phyloP scores from a whole-genome alignment of 2,113 vertebrate genomes.

The Mixornis gularis region DNA sequence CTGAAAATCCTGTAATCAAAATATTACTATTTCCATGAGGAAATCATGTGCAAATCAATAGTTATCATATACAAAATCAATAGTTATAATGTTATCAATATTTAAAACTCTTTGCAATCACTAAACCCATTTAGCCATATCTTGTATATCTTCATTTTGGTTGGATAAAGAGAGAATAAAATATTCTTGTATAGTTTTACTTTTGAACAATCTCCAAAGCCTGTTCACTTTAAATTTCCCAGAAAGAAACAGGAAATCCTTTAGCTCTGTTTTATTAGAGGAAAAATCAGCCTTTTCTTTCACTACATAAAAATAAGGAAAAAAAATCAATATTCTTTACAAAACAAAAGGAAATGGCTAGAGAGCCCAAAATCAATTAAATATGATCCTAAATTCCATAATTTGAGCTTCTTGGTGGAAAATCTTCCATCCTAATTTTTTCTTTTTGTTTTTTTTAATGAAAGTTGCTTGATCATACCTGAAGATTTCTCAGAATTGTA shows the following conservation, averaged over 20 bases:
- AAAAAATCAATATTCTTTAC: not conserved
- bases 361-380: not conserved
- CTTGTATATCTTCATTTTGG: not conserved
- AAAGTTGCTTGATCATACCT: not conserved
- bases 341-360: not conserved
- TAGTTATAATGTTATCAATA: not conserved
- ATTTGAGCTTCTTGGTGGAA: not conserved
- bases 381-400: not conserved
- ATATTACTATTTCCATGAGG: not conserved
- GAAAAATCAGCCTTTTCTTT: not conserved
- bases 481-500: not conserved
- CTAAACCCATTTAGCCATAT: not conserved
- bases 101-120: not conserved
- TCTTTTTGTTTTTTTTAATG: not conserved
- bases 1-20: not conserved
- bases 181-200: not conserved
- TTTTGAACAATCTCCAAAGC: not conserved
- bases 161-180: not conserved
- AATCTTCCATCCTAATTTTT: rapidly evolving
- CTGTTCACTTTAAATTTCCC: not conserved
- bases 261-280: not conserved
- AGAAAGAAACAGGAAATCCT: not conserved
- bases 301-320: not conserved
- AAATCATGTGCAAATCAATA: not conserved
- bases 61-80: not conserved